These are phyloP conservation scores for Aphelenchoides bicaudatus DNA, from an alignment of 2,888 invertebrate species.

Conservation along the genomic window DNA sequence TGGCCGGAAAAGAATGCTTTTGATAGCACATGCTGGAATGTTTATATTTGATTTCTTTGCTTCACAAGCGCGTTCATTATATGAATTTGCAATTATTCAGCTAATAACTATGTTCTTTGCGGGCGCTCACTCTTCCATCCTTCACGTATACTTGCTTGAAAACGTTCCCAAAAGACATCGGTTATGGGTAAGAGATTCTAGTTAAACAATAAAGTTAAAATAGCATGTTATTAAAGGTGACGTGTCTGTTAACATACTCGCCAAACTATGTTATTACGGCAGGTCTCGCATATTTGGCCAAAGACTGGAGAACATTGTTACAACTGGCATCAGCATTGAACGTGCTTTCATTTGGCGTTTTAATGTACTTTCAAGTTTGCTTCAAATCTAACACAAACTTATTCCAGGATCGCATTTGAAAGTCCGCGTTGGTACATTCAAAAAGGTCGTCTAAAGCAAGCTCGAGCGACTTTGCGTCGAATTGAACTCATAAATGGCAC, in stretches of 20 bases:
- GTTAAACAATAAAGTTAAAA: no score
- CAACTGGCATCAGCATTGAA: slow-evolving; percentile 23
- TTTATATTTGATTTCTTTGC: slow-evolving; percentile 27
- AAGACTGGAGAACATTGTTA: slow-evolving; percentile 33
- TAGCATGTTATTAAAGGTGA: slow-evolving; percentile 20
- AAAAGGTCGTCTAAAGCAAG: slow-evolving; percentile 31
- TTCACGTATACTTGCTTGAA: slow-evolving; percentile 49
- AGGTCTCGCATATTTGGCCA: slow-evolving; percentile 37
- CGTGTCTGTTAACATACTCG: slow-evolving; percentile 38
- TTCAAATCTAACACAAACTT: neutral
- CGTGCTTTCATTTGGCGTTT: slow-evolving; percentile 30
- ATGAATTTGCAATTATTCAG: slow-evolving; percentile 28
- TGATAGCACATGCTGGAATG: slow-evolving; percentile 27
- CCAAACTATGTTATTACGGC: slow-evolving; percentile 56
- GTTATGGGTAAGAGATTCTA: no score
- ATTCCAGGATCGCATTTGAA: slow-evolving; percentile 32
- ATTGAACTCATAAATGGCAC: slow-evolving; percentile 37
- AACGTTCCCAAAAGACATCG: slow-evolving; percentile 51
- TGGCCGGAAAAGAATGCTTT: slow-evolving; percentile 36
- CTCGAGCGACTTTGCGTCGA: slow-evolving; percentile 21
- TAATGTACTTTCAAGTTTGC: slow-evolving; percentile 21
- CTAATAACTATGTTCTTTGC: slow-evolving; percentile 33
- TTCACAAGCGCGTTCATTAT: slow-evolving; percentile 20
- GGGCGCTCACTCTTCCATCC: slow-evolving; percentile 37
- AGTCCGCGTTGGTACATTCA: slow-evolving; percentile 40